Evolutionary conservation across 1,140 invertebrate species (phyloP).

Genomic region (Ylistrum balloti): DNA sequence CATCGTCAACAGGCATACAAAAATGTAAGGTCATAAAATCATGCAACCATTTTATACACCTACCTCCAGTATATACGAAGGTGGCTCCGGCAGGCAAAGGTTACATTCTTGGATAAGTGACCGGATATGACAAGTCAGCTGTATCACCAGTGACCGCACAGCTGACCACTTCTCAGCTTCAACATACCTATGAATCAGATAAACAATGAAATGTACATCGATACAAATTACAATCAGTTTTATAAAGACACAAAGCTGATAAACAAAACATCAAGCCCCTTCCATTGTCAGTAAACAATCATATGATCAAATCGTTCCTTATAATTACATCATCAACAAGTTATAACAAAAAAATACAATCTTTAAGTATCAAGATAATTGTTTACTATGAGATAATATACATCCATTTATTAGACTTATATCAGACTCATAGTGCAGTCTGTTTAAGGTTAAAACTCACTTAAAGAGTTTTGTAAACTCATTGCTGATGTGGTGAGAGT

Average conservation of each 20-base stretch:
- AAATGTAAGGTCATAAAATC: no score
- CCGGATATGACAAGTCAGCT: constrained; percentile 77
- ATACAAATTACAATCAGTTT: not conserved
- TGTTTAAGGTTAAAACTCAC: constrained; percentile 79
- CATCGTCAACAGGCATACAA: no score
- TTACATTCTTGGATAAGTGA: constrained; percentile 77
- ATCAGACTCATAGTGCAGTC: no score
- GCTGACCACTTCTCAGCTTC: constrained; percentile 71
- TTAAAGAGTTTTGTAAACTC: constrained; percentile 86
- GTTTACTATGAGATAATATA: no score
- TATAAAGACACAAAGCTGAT: not conserved
- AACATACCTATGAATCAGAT: constrained; percentile 68
- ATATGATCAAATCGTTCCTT: not conserved
- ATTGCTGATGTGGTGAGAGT: constrained; percentile 84
- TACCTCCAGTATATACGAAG: constrained; percentile 75
- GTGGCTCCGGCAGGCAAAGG: constrained; percentile 79
- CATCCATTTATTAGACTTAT: no score
- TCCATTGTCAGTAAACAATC: not conserved
- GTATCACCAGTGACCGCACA: constrained; percentile 64
- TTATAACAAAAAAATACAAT: no score
- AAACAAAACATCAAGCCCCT: not conserved
- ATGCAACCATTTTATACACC: no score
- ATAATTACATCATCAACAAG: no score
- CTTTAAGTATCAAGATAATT: no score
- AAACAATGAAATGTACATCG: not conserved